Percentiles rank a stretch among this genome's conserved stretches.
Conservation (phyloP, 2,888 invertebrate species). For the Dicyrtoma fusca region DNA sequence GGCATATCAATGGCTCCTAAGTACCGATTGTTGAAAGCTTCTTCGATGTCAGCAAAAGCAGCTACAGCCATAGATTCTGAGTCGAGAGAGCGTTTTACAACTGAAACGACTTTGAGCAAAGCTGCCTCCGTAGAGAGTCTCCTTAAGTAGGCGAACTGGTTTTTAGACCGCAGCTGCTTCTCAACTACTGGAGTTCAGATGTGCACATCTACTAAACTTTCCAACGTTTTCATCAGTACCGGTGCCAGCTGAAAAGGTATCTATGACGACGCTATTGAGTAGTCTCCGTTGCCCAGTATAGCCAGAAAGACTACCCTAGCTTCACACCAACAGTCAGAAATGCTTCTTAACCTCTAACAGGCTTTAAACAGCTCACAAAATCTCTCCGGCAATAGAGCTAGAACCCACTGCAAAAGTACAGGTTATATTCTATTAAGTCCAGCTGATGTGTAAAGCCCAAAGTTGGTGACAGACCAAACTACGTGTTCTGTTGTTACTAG, state of each 20-base stretch:
- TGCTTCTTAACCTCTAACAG: no score
- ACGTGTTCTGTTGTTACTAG: no score
- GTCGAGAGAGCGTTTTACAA: background rate
- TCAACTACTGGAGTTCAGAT: constrained; percentile 3
- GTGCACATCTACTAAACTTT: constrained; percentile 34
- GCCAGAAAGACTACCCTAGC: constrained; percentile 34
- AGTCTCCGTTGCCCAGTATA: constrained; percentile 40
- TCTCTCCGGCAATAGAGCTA: no score
- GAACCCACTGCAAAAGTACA: no score
- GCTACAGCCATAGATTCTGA: constrained; percentile 40
- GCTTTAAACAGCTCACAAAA: no score
- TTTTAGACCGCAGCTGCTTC: background rate
- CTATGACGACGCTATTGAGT: constrained; percentile 30
- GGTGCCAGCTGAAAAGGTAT: constrained; percentile 43
- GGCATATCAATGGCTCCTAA: constrained; percentile 40
- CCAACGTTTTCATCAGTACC: constrained; percentile 41
- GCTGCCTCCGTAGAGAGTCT: constrained; percentile 40
- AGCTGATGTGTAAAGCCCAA: no score
- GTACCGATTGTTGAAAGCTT: constrained; percentile 54
- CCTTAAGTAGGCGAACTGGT: constrained; percentile 40
- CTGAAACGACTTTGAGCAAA: constrained; percentile 30
- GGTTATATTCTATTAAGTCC: no score
- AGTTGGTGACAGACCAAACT: no score
- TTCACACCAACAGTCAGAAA: no score
- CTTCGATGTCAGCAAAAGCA: constrained; percentile 55